Evolutionary conservation across 2,113 vertebrate species (phyloP), one percentile per base, ranked within the genome.

Genomic region (Eulemur rufifrons): DNA sequence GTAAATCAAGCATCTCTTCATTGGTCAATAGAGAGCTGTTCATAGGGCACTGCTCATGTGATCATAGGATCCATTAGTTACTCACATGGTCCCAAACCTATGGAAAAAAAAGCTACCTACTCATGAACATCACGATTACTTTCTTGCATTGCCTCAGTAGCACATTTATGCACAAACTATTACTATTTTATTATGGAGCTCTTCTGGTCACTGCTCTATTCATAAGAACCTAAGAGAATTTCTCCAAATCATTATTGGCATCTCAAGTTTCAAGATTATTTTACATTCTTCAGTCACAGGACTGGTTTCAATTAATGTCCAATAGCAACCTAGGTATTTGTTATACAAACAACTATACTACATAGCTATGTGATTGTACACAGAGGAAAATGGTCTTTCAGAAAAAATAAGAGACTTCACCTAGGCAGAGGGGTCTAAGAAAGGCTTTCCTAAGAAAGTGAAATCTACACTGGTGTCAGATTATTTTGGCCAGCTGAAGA

Each of bases 201-300:
- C 4, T 69, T 86, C 21, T 95, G 21, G 4, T 1, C 5, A 76
- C 8, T 76, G 21, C 42, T 32, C 47, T 93, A 13, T 77, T 11
- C 17, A 47, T 23, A 15, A 89, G 21, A 74, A 71, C 17, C 39
- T 23, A 15, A 89, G 21, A 76, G 64, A 1, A 8, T 93, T 94
- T 74, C 11, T 39, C 15, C 8, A 91, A 81, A 15, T 50, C 37
- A 45, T 77, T 29, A 64, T 17, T 20, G 4, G 4, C 76, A 9
- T 85, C 93, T 96, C 29, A 39, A 11, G 42, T 88, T 93, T 93
- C 11, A 93, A 88, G 37, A 47, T 76, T 93, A 82, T 85, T 45
- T 93, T 85, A 68, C 73, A 29, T 80, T 52, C 71, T 84, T 83
- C 8, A 63, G 59, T 89, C 54, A 71, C n/a, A 18, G 29, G 4